These are phyloP conservation scores for Oncopodura yosiiana DNA, from an alignment of 1,140 invertebrate genomes.

Conservation along the genomic window DNA sequence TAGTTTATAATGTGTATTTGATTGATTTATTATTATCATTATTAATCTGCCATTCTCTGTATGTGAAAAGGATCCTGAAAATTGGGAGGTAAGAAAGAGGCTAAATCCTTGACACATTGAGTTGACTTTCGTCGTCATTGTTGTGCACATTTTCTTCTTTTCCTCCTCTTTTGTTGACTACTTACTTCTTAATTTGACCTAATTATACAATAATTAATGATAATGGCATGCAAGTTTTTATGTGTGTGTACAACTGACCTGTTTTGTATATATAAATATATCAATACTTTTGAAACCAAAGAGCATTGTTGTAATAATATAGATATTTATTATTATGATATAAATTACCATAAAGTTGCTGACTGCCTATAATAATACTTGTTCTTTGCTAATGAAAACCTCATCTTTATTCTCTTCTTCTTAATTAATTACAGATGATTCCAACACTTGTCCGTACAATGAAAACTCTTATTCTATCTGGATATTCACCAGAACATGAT, in stretches of 20 bases:
- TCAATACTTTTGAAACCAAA: neutral
- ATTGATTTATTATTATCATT: too few species aligned
- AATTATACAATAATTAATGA: neutral
- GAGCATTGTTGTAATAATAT: too few species aligned
- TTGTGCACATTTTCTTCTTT: neutral
- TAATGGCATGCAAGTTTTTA: neutral
- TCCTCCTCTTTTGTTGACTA: neutral
- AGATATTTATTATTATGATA: constrained; percentile 1
- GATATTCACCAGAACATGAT: constrained; percentile 99
- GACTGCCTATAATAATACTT: constrained; percentile 20
- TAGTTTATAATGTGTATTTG: too few species aligned
- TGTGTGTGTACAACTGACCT: too few species aligned
- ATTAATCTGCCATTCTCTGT: too few species aligned
- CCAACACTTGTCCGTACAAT: constrained; percentile 95
- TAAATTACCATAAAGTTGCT: constrained; percentile 1
- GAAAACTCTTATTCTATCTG: constrained; percentile 94
- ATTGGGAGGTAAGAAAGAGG: constrained; percentile 34
- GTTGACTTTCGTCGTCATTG: neutral
- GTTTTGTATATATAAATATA: neutral
- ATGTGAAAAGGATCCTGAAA: constrained; percentile 30
- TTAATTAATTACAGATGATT: constrained; percentile 71
- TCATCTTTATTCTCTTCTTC: constrained; percentile 27
- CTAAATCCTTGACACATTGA: neutral
- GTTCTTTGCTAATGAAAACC: neutral
- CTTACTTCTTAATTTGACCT: neutral